Evolutionary conservation across 2,113 vertebrate species (phyloP), one percentile per base, ranked within the genome.

Genomic region (Alligator sinensis): DNA sequence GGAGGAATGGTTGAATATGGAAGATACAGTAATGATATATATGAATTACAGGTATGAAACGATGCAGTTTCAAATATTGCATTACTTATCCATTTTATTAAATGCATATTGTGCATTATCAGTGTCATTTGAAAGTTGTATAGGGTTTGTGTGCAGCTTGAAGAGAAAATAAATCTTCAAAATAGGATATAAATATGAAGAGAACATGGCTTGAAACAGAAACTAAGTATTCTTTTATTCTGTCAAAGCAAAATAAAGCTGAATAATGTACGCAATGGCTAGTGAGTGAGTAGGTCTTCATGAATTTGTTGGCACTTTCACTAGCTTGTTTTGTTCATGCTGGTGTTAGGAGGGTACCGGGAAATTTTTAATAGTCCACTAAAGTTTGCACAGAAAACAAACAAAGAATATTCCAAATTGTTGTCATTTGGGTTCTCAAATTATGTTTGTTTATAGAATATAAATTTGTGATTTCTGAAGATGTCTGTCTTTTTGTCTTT

Each of bases 1-100:
- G 99, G 99, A 61, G 99, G 99, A 90, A 99, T 99, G 99, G 98
- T 99, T 94, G 99, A 99, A 97, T 99, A 98, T 94, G 99, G 99
- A 89, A 99, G 99, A 98, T 99, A 99, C 96, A 99, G 98, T 88
- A 99, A 98, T 97, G 99, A 98, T 84, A 96, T 99, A 14, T 99
- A 99, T 96, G 99, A 99, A 94, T 98, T 99, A 74, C 99, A 99
- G 98, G 99, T 99, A 98, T 98, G 95, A 84, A 61, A 72, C 87
- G 22, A 70, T 89, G 84, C n/a, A 8, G 2, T 79, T 90, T 76
- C 63, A 22, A 74, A 47, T 27, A 34, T 11, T 90, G 16, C 11
- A 74, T 47, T 21, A 18, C 72, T 30, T 72, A 74, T 82, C 11
- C 76, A 1, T 77, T 80, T 86, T 38, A 85, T 21, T 89, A 64